These are phyloP conservation scores for Erinaceus europaeus DNA, from an alignment of 2,113 vertebrate species.

Conservation along the genomic window DNA sequence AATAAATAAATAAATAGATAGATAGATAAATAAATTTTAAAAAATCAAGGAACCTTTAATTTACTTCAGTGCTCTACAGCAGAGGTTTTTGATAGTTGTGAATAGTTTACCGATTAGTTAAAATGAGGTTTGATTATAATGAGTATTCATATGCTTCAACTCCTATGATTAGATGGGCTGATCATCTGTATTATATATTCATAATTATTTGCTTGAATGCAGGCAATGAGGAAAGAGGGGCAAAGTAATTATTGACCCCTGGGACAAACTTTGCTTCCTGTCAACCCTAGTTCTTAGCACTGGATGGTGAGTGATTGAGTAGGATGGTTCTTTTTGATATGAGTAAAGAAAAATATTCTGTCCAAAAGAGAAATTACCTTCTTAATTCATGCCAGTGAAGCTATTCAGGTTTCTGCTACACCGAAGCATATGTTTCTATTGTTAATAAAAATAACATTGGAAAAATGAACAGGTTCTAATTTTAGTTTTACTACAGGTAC, in stretches of 20 bases:
- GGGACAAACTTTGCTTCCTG: background rate
- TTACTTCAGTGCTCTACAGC: background rate
- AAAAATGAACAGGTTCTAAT: too few relatives aligned
- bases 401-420: background rate
- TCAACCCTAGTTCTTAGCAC: background rate
- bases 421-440: background rate
- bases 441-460: background rate
- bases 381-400: background rate
- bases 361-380: background rate
- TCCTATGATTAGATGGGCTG: background rate
- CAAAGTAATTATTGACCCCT: rapidly evolving
- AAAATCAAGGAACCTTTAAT: background rate
- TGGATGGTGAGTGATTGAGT: background rate
- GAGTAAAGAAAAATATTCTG: background rate
- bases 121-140: background rate
- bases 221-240: background rate
- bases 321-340: background rate
- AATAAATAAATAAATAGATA: too few relatives aligned
- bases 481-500: background rate
- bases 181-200: background rate
- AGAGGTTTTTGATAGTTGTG: background rate
- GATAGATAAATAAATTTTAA: too few relatives aligned
- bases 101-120: background rate
- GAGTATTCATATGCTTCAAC: background rate
- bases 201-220: background rate